Percentiles rank a stretch among this genome's conserved stretches.
Evolutionary conservation across 2,797 vertebrate species (phyloP).

Genomic region (Menidia menidia): DNA sequence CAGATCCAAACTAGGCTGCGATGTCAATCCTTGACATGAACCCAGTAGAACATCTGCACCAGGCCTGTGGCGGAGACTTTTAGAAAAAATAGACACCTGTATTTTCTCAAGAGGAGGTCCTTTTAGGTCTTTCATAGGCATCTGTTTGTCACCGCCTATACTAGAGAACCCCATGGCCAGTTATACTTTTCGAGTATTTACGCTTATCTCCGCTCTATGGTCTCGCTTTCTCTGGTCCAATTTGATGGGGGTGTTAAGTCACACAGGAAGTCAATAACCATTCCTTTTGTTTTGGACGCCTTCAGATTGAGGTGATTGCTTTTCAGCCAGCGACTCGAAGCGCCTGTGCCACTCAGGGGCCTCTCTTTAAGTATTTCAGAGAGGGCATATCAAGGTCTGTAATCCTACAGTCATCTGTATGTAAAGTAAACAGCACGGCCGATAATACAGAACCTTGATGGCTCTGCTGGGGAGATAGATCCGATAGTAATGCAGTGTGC

Average conservation of each 20-base stretch:
- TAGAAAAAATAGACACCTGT: slow-evolving; percentile 40
- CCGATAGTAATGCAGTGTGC: slow-evolving; percentile 34
- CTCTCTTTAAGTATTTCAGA: slow-evolving; percentile 42
- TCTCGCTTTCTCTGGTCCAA: slow-evolving; percentile 30
- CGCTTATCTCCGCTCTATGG: slow-evolving; percentile 35
- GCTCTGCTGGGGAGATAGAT: slow-evolving; percentile 36
- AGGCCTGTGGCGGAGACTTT: slow-evolving; percentile 6
- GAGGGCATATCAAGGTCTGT: slow-evolving; percentile 16
- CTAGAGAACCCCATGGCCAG: slow-evolving; percentile 21
- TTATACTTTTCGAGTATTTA: slow-evolving; percentile 17
- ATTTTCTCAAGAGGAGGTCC: slow-evolving; percentile 29
- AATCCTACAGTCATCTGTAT: slow-evolving; percentile 47
- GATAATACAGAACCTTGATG: slow-evolving; percentile 38
- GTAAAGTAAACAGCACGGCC: slow-evolving; percentile 50
- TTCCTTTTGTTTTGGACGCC: slow-evolving; percentile 51
- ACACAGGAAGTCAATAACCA: slow-evolving; percentile 36
- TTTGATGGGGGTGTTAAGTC: slow-evolving; percentile 37
- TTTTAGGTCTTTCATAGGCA: slow-evolving; percentile 32
- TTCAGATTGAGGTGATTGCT: slow-evolving; percentile 44
- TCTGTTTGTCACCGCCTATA: slow-evolving; percentile 34
- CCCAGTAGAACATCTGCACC: slow-evolving; percentile 34
- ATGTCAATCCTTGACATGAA: slow-evolving; percentile 28
- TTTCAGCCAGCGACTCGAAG: slow-evolving; percentile 34
- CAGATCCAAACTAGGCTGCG: slow-evolving; percentile 24
- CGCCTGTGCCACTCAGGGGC: slow-evolving; percentile 31